Percentiles rank a stretch among this genome's conserved stretches.
Evolutionary conservation across 2,113 vertebrate species (phyloP).

Genomic region (Takifugu flavidus): DNA sequence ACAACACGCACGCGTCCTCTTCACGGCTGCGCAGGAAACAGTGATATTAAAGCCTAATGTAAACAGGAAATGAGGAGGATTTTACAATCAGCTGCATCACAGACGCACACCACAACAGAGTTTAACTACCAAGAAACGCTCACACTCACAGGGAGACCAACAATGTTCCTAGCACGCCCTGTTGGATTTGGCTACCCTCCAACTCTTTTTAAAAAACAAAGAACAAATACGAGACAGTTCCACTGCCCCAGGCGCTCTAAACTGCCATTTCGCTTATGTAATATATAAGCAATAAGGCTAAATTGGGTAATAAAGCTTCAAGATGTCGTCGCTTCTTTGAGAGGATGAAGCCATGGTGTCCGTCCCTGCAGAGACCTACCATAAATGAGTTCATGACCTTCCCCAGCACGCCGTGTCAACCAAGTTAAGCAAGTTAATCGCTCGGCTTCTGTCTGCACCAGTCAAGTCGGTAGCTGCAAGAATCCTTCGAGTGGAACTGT

Average conservation of each 20-base stretch:
- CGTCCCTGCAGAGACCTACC: slow-evolving; percentile 12
- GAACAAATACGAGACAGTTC: too few species aligned
- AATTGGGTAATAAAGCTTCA: too few species aligned
- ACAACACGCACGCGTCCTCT: slow-evolving; percentile 18
- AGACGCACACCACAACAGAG: slow-evolving; percentile 11
- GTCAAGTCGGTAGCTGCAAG: background rate
- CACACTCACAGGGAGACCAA: background rate
- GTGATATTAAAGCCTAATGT: slow-evolving; percentile 49
- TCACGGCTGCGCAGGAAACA: slow-evolving; percentile 53
- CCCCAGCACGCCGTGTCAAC: slow-evolving; percentile 19
- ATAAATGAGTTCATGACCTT: slow-evolving; percentile 52
- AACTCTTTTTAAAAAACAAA: too few species aligned
- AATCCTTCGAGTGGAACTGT: background rate
- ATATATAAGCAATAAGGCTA: too few species aligned
- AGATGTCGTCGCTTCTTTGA: too few species aligned
- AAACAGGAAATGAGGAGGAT: slow-evolving; percentile 64
- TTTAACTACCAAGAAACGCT: background rate
- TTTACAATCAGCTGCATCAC: slow-evolving; percentile 40
- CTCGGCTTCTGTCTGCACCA: background rate
- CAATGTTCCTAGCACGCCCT: too few species aligned
- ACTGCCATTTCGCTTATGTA: too few species aligned
- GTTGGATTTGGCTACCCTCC: too few species aligned
- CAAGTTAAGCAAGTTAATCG: slow-evolving; percentile 27
- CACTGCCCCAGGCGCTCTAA: too few species aligned
- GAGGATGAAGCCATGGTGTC: too few species aligned